Evolutionary conservation across 2,113 vertebrate species (phyloP).

Genomic region (Etia nguti): DNA sequence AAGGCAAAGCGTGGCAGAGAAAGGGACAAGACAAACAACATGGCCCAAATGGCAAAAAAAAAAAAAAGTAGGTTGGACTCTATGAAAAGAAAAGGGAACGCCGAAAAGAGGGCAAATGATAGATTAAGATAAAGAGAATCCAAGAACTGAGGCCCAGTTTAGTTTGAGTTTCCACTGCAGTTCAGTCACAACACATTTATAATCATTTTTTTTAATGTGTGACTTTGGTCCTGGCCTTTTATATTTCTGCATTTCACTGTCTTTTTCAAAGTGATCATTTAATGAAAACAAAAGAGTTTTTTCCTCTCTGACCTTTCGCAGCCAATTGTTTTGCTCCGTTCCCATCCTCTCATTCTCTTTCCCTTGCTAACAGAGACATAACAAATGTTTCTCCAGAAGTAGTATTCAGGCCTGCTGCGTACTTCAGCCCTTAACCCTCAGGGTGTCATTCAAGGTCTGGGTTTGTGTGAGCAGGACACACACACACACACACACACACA

Average conservation of each 20-base stretch:
- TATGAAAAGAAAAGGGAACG: background rate
- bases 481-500: background rate
- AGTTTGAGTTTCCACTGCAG: background rate
- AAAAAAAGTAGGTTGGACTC: constrained; percentile 20
- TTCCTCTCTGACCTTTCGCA: background rate
- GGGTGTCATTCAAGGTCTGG: constrained; percentile 18
- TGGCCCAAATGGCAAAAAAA: constrained; percentile 11
- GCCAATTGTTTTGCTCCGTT: constrained; percentile 14
- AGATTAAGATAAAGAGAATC: background rate
- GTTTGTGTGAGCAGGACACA: constrained; percentile 12
- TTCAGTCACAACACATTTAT: background rate
- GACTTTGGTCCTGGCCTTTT: background rate
- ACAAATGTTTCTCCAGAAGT: constrained; percentile 28
- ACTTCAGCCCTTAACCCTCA: constrained; percentile 32
- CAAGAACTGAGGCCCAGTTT: background rate
- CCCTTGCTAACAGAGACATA: constrained; percentile 19
- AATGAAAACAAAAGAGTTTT: background rate
- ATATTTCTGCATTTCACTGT: background rate
- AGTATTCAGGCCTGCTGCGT: background rate
- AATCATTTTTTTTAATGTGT: background rate
- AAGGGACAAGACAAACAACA: constrained; percentile 21
- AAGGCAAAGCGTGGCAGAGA: constrained; percentile 15
- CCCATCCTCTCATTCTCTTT: background rate
- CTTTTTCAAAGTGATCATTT: background rate
- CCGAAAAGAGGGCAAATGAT: background rate